phyloP scores from a whole-genome alignment of 1,140 invertebrate species.

The Macrotrachela quadricornifera region DNA sequence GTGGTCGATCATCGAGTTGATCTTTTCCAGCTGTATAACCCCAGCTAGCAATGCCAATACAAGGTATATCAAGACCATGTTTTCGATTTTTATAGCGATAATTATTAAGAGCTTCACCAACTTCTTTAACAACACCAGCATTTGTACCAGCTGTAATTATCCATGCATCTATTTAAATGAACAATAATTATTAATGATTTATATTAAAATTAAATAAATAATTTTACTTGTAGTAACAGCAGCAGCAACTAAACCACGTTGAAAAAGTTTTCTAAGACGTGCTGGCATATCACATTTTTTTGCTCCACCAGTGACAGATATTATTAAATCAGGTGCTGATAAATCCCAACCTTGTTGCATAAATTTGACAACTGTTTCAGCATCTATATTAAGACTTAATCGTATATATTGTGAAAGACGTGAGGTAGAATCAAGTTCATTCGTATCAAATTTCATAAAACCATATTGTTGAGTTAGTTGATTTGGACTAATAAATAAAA shows the following conservation, averaged over 20 bases:
- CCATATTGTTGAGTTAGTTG: too few species aligned
- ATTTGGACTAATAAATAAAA: too few species aligned
- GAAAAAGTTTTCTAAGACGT: constrained; percentile 25
- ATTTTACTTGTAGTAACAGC: constrained; percentile 22
- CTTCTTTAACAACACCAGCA: constrained; percentile 6
- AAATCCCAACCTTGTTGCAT: constrained; percentile 24
- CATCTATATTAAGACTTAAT: constrained; percentile 18
- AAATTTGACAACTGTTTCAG: constrained; percentile 18
- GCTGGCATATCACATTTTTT: constrained; percentile 29
- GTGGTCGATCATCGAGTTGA: too few species aligned
- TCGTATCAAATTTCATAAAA: too few species aligned
- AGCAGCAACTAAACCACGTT: constrained; percentile 27
- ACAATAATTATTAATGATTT: too few species aligned
- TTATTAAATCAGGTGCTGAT: constrained; percentile 28
- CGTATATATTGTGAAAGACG: constrained; percentile 18
- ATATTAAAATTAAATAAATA: too few species aligned
- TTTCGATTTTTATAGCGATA: constrained; percentile 6
- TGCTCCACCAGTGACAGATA: constrained; percentile 33
- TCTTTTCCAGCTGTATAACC: too few species aligned
- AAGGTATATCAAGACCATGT: too few species aligned
- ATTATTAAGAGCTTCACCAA: constrained; percentile 18
- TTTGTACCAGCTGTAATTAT: constrained; percentile 4
- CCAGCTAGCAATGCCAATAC: too few species aligned
- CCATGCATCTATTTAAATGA: constrained; percentile 4
- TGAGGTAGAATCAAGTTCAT: too few species aligned